Base-by-base conservation (phyloP, 2,797 vertebrate species). In the Hylomyscus alleni region DNA sequence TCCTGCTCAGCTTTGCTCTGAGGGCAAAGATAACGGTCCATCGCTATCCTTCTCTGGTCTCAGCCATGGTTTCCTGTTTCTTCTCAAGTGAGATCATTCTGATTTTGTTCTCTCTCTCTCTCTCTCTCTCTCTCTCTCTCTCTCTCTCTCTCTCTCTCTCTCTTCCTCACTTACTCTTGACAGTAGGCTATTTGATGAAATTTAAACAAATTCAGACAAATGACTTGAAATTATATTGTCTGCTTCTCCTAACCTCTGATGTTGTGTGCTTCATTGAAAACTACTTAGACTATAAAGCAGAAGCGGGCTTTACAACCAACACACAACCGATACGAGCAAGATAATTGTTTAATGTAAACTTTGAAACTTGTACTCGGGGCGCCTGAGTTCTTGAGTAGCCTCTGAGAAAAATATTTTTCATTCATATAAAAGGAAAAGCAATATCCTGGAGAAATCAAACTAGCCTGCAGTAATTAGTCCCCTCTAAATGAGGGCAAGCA, bases 321-420 rank as follows among this genome's bases (percentile, higher is more conserved):
- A 72, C 78, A 91, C 50, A 95, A 82, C 54, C 44, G 26, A 93
- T 95, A 67, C 12, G 91, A 82, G 65, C 34, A 94, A 82, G 92
- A 65, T 60, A 44, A 52, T 85, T 40, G 56, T 82, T 97, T 80
- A 29, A 40, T 81, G 34, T 72, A 26, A 89, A 90, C 29, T 69
- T 22, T 78, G 26, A 58, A 87, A 91, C 54, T 86, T 44, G 47
- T 65, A 84, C 75, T 47, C 47, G 26, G 20, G 40, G 76, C 31
- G 26, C 34, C 19, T 44, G 14, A 44, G 52, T 67, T 67, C 81
- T 40, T 50, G 89, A 60, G 47, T 22, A 44, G 22, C 47, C 40
- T 62, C 76, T 84, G 58, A 37, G 67, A 65, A 78, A 44, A 87
- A 17, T 47, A 26, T 26, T 86, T 93, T 90, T 76, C 31, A 75